Evolutionary conservation across 2,113 vertebrate species (phyloP), one percentile per base, ranked within the genome.

Genomic region (Xiphophorus hellerii): DNA sequence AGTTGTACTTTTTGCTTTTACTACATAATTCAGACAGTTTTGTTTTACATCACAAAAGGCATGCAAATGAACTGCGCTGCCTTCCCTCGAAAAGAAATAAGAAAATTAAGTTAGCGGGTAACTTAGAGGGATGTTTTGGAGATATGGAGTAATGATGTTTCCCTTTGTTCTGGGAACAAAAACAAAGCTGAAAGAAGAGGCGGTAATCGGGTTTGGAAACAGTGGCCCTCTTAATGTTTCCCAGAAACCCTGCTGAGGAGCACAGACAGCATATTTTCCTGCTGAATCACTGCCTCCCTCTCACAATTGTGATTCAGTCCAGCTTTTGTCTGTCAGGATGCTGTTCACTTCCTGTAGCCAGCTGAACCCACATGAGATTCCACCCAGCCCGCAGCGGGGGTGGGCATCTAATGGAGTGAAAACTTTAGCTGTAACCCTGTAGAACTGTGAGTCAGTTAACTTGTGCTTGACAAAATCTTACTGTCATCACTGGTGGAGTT

Each of bases 321-420:
- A 75, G 67, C 65, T 77, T 58, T 84, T 74, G 73, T 74, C 73
- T 74, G 68, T 82, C 77, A 73, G 73, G 78, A 81, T 44, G 63
- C 72, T 44, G 58, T 42, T 73, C 35, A 35, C 77, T 83, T 83
- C 72, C 83, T 79, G 80, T 69, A 62, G 60, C 62, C 69, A 73
- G 64, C 71, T 13, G 44, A 78, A 75, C 58, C 67, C 71, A 78
- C 27, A 70, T 44, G 74, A 82, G 66, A 67, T 44, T 63, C 25
- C 67, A 77, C 69, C 62, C 74, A 66, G 80, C 66, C 69, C 48
- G 37, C 82, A 87, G 80, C 74, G 71, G 79, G 84, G 66, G 69
- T 33, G 66, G 63, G 77, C 74, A 76, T 84, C 69, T 84, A 74
- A 84, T 48, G 72, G 71, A 71, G 69, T 72, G 65, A 66, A 74